Evolutionary conservation across 1,140 invertebrate genomes (phyloP), one percentile per base, ranked within the genome.

Genomic region (Calliphora vicina): DNA sequence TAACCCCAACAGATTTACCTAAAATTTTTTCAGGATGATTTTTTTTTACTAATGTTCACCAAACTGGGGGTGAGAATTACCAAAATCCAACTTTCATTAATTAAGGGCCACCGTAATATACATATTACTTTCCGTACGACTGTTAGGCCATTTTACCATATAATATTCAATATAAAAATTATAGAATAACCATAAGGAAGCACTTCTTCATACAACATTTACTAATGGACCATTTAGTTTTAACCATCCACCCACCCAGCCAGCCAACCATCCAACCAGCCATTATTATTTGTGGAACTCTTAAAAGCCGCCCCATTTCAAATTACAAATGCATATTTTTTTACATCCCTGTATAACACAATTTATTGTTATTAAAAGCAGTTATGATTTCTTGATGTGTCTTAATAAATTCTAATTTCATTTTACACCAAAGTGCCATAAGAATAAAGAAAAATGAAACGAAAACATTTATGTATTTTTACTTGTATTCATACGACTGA

Each of bases 371-470:
- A 78, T 81, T 81, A 67, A 61, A 81, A 67, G 26, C 80, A 81
- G 80, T 81, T 81, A 81, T 81, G 57, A 81, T 81, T 81, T 57
- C 57, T 81, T 61, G 57, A 67, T 78, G 74, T 78, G 57, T 81
- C 71, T 67, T 43, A 82, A 88, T 88, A 88, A 88, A 88, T 88
- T 88, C 86, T 88, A 88, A 88, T 88, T 88, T 87, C 86, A 88
- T 88, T 88, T 88, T 86, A 84, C 87, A 88, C 87, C 85, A 87
- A 88, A 88, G 87, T 87, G 87, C 87, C 85, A 88, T 88, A 50
- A 50, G 17, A 12, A 50, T 50, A 50, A 50, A 35, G 35, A 35
- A 88, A 86, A 88, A 87, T 81, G 13, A 13, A 57, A 57, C 15
- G n/a, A n/a, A 57, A 85, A 86, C 85, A 87, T 88, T 88, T 88